Percentiles rank a stretch among this genome's conserved stretches.
phyloP scores from a whole-genome alignment of 2,888 invertebrate species.

The Dexiosoma caninum region DNA sequence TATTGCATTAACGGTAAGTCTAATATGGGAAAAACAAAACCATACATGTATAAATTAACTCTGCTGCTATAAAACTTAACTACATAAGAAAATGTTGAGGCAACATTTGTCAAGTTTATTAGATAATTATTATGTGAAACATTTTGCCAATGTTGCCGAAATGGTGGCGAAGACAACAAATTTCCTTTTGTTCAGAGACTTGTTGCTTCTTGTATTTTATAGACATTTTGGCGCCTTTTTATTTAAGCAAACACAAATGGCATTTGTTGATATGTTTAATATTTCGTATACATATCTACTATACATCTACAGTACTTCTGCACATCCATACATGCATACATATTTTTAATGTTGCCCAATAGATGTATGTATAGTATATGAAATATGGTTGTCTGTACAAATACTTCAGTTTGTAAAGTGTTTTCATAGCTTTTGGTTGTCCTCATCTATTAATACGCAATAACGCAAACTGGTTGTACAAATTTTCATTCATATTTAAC shows the following conservation, averaged over 20 bases:
- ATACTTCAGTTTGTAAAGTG: slow-evolving; percentile 60
- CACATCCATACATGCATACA: not conserved
- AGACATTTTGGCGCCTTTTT: slow-evolving; percentile 62
- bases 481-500: not conserved
- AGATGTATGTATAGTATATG: slow-evolving; percentile 41
- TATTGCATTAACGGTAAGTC: slow-evolving; percentile 94
- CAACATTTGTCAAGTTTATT: not conserved
- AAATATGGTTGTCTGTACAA: slow-evolving; percentile 50
- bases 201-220: slow-evolving; percentile 50
- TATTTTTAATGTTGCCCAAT: not conserved
- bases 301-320: not conserved
- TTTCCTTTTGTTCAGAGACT: slow-evolving; percentile 25
- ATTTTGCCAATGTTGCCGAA: not conserved
- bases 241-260: not conserved
- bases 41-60: not conserved
- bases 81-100: slow-evolving; percentile 9
- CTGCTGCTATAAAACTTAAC: slow-evolving; percentile 26
- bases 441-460: slow-evolving; percentile 49
- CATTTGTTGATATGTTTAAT: not conserved
- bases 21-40: not conserved
- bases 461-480: not conserved
- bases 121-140: not conserved
- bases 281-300: not conserved
- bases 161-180: not conserved
- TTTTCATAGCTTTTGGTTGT: slow-evolving; percentile 60